Conservation (phyloP, 1,140 invertebrate genomes). For the Bombus polaris region DNA sequence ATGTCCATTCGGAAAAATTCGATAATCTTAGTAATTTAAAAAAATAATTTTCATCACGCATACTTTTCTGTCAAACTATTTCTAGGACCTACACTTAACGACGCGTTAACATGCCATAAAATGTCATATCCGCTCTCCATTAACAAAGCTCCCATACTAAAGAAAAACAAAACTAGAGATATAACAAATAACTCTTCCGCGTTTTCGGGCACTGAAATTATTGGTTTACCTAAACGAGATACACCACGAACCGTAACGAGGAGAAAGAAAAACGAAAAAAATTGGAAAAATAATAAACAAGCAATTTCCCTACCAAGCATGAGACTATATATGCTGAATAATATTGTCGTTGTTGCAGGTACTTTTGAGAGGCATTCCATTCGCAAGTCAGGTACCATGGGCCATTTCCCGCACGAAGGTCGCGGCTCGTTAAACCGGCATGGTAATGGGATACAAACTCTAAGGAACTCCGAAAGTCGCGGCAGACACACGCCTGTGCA, state of each 20-base stretch:
- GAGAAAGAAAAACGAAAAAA: neutral
- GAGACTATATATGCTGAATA: conserved; percentile 24
- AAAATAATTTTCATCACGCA: neutral
- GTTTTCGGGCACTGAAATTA: neutral
- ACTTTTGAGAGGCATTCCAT: conserved; percentile 82
- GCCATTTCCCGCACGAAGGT: conserved; percentile 79
- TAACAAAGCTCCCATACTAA: neutral
- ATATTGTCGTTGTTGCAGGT: conserved; percentile 51
- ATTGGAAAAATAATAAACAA: neutral
- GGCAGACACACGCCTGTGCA: conserved; percentile 74
- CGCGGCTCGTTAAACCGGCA: conserved; percentile 81
- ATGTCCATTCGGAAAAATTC: too few species aligned
- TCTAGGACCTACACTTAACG: too few species aligned
- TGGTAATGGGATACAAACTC: conserved; percentile 76
- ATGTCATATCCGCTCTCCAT: neutral
- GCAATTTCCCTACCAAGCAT: neutral
- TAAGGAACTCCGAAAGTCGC: conserved; percentile 71
- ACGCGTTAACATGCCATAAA: too few species aligned
- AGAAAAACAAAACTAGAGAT: neutral
- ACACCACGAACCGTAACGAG: neutral
- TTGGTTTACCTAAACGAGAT: neutral
- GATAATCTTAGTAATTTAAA: neutral
- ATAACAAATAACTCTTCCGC: neutral
- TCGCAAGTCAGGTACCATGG: conserved; percentile 82
- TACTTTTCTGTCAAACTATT: neutral